Conservation (phyloP, 2,888 invertebrate species). For the Eupithecia pulchellata region DNA sequence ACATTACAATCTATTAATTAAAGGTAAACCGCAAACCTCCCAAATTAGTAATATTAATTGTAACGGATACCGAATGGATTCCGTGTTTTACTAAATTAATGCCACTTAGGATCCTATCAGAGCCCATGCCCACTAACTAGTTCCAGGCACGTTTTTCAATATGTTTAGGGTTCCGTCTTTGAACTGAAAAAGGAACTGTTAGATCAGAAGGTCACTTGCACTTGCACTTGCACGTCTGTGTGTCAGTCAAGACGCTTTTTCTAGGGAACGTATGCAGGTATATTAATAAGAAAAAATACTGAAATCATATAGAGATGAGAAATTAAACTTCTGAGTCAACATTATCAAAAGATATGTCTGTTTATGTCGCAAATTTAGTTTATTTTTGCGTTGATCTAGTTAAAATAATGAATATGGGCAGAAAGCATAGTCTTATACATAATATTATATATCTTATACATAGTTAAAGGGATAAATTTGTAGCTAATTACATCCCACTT, state of each 20-base stretch:
- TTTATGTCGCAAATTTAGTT: neutral
- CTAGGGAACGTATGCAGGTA: neutral
- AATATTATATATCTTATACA: too few relatives aligned
- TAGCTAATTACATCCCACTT: neutral
- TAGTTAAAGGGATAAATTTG: neutral
- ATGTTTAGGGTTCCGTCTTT: neutral
- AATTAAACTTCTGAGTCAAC: neutral
- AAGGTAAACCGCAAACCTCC: conserved; percentile 6
- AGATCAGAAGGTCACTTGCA: neutral
- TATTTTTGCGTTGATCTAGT: neutral
- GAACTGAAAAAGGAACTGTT: neutral
- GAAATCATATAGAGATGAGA: neutral
- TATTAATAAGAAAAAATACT: neutral
- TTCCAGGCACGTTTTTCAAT: neutral
- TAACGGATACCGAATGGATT: conserved; percentile 12
- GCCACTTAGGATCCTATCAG: neutral
- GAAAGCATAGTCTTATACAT: too few relatives aligned
- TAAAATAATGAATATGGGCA: too few relatives aligned
- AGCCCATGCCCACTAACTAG: neutral
- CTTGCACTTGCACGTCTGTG: neutral
- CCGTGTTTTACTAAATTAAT: conserved; percentile 12
- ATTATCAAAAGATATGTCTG: neutral
- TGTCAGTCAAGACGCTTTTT: neutral
- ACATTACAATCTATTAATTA: conserved; percentile 14
- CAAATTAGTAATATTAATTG: conserved; percentile 16